Percentiles rank a stretch among this genome's conserved stretches.
phyloP scores from a whole-genome alignment of 2,888 invertebrate species.

The Dorcus hopei region DNA sequence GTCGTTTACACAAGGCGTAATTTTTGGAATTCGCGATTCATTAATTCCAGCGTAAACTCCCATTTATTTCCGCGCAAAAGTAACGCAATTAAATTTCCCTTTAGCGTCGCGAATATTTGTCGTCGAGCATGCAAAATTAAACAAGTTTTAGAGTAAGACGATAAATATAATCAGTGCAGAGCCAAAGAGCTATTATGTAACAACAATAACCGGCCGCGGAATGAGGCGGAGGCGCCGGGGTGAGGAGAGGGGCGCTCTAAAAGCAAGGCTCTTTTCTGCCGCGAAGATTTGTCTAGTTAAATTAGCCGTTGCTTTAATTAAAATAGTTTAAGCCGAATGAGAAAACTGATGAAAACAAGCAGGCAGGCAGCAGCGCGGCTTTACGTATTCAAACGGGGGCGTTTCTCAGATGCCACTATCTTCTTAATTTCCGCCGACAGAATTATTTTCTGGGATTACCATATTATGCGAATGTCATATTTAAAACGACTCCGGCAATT shows the following conservation, averaged over 20 bases:
- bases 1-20: too few species aligned
- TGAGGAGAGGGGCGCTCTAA: slow-evolving; percentile 14
- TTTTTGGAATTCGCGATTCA: too few species aligned
- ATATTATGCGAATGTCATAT: slow-evolving; percentile 35
- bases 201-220: slow-evolving; percentile 31
- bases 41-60: too few species aligned
- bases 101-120: too few species aligned
- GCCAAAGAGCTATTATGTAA: slow-evolving; percentile 30
- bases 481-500: slow-evolving; percentile 30
- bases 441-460: slow-evolving; percentile 41
- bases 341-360: slow-evolving; percentile 46
- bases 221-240: background rate
- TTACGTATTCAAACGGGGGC: slow-evolving; percentile 35
- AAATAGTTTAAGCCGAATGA: slow-evolving; percentile 49
- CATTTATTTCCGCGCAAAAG: too few species aligned
- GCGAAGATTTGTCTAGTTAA: slow-evolving; percentile 49
- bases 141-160: slow-evolving; percentile 8
- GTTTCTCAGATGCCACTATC: slow-evolving; percentile 34
- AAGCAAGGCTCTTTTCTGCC: slow-evolving; percentile 34
- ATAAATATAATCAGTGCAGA: slow-evolving; percentile 13
- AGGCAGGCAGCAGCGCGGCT: slow-evolving; percentile 36
- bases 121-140: too few species aligned
- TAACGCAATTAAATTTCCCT: too few species aligned
- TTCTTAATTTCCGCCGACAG: slow-evolving; percentile 45
- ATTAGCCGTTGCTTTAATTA: slow-evolving; percentile 51